Percentiles rank a stretch among this genome's conserved stretches.
These are phyloP conservation scores for Temnothorax curvispinosus DNA, from an alignment of 1,140 invertebrate genomes.

Conservation along the genomic window DNA sequence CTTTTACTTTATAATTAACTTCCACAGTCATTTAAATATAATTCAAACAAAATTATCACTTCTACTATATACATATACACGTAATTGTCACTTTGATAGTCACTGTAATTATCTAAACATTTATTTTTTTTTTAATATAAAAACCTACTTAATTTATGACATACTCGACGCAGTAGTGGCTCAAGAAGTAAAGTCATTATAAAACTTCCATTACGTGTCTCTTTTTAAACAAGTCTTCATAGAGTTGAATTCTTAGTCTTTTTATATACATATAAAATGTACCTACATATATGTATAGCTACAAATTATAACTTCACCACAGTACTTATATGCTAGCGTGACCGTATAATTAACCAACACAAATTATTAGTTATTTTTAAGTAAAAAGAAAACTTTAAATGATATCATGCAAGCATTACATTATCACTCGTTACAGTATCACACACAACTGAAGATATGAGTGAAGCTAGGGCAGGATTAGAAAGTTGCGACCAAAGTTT, in stretches of 20 bases:
- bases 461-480: slow-evolving; percentile 61
- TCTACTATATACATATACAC: background rate
- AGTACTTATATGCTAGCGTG: background rate
- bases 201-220: background rate
- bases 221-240: background rate
- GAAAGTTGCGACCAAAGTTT: slow-evolving; percentile 72
- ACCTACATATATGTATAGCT: background rate
- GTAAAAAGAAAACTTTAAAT: background rate
- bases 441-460: slow-evolving; percentile 48
- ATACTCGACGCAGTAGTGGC: background rate
- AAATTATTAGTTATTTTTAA: background rate
- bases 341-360: background rate
- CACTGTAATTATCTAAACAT: background rate
- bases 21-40: too few relatives aligned
- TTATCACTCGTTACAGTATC: background rate
- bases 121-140: background rate
- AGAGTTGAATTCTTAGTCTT: background rate
- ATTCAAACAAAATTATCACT: background rate
- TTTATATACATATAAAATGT: background rate
- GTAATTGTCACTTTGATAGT: background rate
- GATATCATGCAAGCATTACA: background rate
- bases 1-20: too few relatives aligned
- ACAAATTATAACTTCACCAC: background rate
- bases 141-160: background rate
- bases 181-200: background rate